Conservation (phyloP, 2,797 vertebrate genomes). For the Eulemur rubriventer region DNA sequence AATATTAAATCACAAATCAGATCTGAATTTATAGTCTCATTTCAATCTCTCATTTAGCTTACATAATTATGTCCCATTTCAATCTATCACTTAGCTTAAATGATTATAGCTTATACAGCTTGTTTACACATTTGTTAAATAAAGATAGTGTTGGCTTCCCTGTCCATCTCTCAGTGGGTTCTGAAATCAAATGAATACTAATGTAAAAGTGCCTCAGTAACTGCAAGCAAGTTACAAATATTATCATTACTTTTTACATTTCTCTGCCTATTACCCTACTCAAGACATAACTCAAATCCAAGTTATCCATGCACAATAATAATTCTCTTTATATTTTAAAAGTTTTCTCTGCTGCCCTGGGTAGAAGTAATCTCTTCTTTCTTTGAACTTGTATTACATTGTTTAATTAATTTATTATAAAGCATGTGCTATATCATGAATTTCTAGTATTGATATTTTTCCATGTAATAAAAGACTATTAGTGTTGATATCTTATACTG, state of each 20-base stretch:
- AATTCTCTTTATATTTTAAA: background rate
- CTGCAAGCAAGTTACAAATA: slow-evolving; percentile 10
- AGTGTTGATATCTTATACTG: background rate
- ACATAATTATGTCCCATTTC: background rate
- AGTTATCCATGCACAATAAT: background rate
- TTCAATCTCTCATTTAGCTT: background rate
- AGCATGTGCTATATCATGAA: background rate
- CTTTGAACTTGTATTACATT: background rate
- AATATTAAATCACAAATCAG: background rate
- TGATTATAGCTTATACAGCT: background rate
- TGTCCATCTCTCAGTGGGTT: background rate
- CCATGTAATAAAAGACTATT: background rate
- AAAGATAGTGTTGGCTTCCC: background rate
- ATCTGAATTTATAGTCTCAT: background rate
- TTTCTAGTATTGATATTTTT: slow-evolving; percentile 6
- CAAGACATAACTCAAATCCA: background rate
- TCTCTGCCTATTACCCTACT: slow-evolving; percentile 1
- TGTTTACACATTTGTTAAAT: slow-evolving; percentile 21
- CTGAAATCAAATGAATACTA: background rate
- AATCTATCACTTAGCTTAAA: background rate
- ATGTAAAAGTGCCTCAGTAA: background rate
- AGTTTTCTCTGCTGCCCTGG: background rate
- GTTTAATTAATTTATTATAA: slow-evolving; percentile 7
- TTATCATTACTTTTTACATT: background rate
- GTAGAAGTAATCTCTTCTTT: background rate